Base-by-base conservation (phyloP, 2,888 invertebrate species). In the Andrena fulva region DNA sequence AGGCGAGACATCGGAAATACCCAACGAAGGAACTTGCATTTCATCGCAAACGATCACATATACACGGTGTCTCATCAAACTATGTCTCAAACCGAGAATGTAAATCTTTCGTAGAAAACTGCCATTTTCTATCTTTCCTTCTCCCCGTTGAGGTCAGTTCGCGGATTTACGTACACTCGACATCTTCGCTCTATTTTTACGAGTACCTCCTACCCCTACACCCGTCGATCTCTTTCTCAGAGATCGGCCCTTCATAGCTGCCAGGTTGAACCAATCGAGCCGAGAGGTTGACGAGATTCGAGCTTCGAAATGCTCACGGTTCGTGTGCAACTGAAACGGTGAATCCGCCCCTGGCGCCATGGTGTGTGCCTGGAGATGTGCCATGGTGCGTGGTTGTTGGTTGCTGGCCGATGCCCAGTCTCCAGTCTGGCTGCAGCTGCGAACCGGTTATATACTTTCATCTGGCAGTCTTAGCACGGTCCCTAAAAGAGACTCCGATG, bases 371-470 rank as follows among this genome's bases (percentile, higher is more conserved):
- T 68, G 71, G 76, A 67, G 84, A 82, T 80, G 77, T 82, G 81
- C 64, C 66, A 82, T 79, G 85, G 82, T 87, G 82, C 85, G 84
- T 75, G 82, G 79, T 80, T 78, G 89, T 77, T 81, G 79, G 85
- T 85, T 85, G 87, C 84, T 85, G 87, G 82, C 86, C 88, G 89
- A 86, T 89, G 83, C 82, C 84, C 88, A 86, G 87, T 87, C 88
- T 87, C 85, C 84, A 80, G 89, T 83, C 85, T 87, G 91, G 89
- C 91, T 91, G 92, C 93, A 93, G 93, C 93, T 93, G 93, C 93
- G 92, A 93, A 93, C 93, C 93, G 93, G 93, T 93, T 93, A 93
- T 92, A 89, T 91, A 92, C 91, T 91, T 89, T 91, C 91, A 90
- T 90, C 90, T 87, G 89, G 89, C 86, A 87, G 91, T 85, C 87